Percentiles rank a stretch among this genome's conserved stretches.
Conservation (phyloP, 1,140 invertebrate genomes). For the Philaenus spumarius region DNA sequence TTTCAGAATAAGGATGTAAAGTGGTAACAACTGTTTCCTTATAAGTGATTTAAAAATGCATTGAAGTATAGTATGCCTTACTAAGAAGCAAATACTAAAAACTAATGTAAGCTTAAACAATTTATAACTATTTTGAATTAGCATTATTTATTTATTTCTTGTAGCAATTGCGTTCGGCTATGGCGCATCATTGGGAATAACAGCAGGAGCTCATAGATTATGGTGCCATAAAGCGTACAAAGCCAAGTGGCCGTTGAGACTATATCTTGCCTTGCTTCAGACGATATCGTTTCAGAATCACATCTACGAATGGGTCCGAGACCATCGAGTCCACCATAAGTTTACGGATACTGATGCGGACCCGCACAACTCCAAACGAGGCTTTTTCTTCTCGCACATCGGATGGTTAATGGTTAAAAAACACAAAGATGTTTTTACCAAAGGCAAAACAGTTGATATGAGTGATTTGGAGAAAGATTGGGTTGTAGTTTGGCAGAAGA, state of each 20-base stretch:
- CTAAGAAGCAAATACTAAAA: too few species aligned
- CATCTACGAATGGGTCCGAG: slow-evolving; percentile 68
- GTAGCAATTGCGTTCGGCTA: slow-evolving; percentile 35
- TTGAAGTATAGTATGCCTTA: too few species aligned
- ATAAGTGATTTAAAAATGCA: too few species aligned
- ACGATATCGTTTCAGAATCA: slow-evolving; percentile 72
- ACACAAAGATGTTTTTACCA: slow-evolving; percentile 74
- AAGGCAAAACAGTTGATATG: slow-evolving; percentile 73
- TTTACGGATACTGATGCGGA: slow-evolving; percentile 88
- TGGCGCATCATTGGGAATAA: slow-evolving; percentile 60
- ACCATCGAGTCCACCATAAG: slow-evolving; percentile 89
- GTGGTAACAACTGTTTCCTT: background rate
- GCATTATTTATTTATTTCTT: too few species aligned
- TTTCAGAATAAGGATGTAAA: too few species aligned
- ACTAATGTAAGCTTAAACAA: too few species aligned
- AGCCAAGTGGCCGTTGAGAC: slow-evolving; percentile 68
- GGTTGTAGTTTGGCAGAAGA: slow-evolving; percentile 57
- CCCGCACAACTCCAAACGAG: slow-evolving; percentile 64
- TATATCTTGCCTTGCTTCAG: slow-evolving; percentile 66
- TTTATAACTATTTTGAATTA: too few species aligned
- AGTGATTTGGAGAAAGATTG: slow-evolving; percentile 68
- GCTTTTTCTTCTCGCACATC: slow-evolving; percentile 89
- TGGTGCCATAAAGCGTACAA: slow-evolving; percentile 87
- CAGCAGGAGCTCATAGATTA: slow-evolving; percentile 81
- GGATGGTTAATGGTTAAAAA: slow-evolving; percentile 85